These are phyloP conservation scores for zebrafish (Danio rerio) DNA, from an alignment of 2,113 vertebrate species.

Conservation along the genomic window DNA sequence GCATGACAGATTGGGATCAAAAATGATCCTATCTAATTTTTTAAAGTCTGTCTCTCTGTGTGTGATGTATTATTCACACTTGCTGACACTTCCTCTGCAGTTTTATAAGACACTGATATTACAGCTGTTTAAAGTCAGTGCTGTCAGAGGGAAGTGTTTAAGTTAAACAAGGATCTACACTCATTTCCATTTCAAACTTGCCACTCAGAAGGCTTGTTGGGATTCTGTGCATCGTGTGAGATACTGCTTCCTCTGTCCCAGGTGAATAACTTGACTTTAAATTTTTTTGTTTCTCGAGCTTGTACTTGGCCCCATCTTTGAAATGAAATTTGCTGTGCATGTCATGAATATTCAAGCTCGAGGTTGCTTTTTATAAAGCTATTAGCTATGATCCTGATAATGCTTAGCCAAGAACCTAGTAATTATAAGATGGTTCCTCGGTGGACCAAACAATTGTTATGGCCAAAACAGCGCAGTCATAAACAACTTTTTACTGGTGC, in stretches of 20 bases:
- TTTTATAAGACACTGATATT: constrained; percentile 5
- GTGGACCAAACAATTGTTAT: neutral
- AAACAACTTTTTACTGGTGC: neutral
- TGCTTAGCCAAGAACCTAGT: neutral
- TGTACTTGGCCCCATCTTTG: neutral
- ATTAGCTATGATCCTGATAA: neutral
- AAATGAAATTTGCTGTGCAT: neutral
- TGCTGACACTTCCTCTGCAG: constrained; percentile 20
- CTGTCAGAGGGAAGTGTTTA: constrained; percentile 3
- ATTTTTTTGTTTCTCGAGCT: neutral
- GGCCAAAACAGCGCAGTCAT: neutral
- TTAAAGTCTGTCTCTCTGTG: neutral
- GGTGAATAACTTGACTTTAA: neutral
- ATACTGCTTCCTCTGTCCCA: neutral
- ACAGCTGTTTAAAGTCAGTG: constrained; percentile 22
- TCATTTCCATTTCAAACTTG: constrained; percentile 42
- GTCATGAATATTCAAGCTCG: neutral
- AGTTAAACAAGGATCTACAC: constrained; percentile 26
- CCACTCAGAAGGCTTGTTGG: constrained; percentile 27
- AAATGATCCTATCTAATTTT: neutral
- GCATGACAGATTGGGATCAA: neutral
- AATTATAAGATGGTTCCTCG: neutral
- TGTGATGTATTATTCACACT: constrained; percentile 40
- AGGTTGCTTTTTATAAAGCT: neutral
- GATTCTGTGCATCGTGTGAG: constrained; percentile 11